Evolutionary conservation across 2,113 vertebrate genomes (phyloP), one percentile per base, ranked within the genome.

Genomic region (Prietella phreatophila): DNA sequence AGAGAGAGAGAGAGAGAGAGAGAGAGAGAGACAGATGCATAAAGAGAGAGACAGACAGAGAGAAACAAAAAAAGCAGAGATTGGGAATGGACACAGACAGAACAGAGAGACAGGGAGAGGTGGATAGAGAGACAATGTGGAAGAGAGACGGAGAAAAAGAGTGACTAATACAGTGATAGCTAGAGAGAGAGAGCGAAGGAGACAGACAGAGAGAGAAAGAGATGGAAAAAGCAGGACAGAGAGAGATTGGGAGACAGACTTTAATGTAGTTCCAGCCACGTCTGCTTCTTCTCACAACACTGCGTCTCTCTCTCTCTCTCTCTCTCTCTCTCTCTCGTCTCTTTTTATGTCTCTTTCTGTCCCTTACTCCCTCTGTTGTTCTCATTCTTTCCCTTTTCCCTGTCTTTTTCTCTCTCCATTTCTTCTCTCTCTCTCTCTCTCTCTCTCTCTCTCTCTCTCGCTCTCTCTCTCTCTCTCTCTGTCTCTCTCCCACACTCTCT

Each of bases 281-380:
- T 73, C 60, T 83, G 82, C 82, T 83, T 83, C 82, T 83, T 30
- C 27, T 65, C 89, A 58, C 91, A 93, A 91, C 91, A 69, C 86
- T 90, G 19, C 15, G 27, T 88, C 85, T 73, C 79, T 88, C 89
- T 91, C 86, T 86, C 82, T 88, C 89, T 81, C 89, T 88, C 88
- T 55, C 80, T 89, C 17, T 71, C 25, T 58, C 33, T 83, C 22
- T 5, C 89, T 53, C 10, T 69, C 15, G 61, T 69, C 86, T 78
- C 85, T 56, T 63, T 89, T 25, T 71, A 85, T 78, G 14, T 84
- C 30, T 58, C 25, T 82, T n/a, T 7, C 90, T 73, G 1, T 58
- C 17, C 30, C 83, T 73, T 53, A 50, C 50, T 80, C 84, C 79
- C 79, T 80, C 85, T 82, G 39, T 27, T 69, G 3, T 36, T 83